Conservation (phyloP, 1,140 invertebrate genomes). For the Reticulitermes speratus region DNA sequence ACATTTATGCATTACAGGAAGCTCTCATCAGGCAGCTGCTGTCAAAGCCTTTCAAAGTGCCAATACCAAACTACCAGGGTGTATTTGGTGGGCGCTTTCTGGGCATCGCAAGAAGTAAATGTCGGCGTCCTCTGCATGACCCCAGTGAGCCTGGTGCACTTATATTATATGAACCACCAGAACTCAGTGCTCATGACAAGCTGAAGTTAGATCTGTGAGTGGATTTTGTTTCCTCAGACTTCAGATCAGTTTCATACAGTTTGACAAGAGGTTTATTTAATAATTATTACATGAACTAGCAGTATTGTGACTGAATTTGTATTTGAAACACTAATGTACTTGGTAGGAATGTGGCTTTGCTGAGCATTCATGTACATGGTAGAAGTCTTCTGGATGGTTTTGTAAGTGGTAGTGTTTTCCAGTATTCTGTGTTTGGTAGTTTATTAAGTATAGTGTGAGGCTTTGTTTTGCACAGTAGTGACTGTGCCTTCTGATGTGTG, state of each 20-base stretch:
- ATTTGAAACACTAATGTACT: too few species aligned
- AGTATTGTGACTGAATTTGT: too few species aligned
- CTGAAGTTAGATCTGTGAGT: slow-evolving; percentile 70
- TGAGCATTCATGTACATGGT: too few species aligned
- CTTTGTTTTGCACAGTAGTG: too few species aligned
- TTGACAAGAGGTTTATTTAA: too few species aligned
- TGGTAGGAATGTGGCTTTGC: too few species aligned
- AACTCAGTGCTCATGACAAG: slow-evolving; percentile 78
- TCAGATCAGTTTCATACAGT: not conserved
- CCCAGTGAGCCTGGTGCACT: slow-evolving; percentile 92
- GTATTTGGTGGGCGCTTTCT: slow-evolving; percentile 66
- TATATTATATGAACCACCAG: slow-evolving; percentile 84
- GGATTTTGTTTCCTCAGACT: slow-evolving; percentile 5
- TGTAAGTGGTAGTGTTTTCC: too few species aligned
- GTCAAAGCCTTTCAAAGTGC: slow-evolving; percentile 91
- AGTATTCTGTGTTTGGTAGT: too few species aligned
- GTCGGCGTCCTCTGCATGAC: slow-evolving; percentile 82
- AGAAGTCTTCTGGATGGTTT: too few species aligned
- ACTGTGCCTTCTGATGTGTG: too few species aligned
- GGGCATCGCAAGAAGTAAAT: slow-evolving; percentile 68
- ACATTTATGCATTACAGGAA: slow-evolving; percentile 56
- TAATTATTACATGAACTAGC: too few species aligned
- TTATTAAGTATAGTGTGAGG: too few species aligned
- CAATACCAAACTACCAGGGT: slow-evolving; percentile 82
- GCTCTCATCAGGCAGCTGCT: slow-evolving; percentile 78